A percentile compares a stretch with the other conserved stretches of the same genome.
Evolutionary conservation across 92 coral and sea anemone species (phyloP).

Genomic region (Phymanthus crucifer): DNA sequence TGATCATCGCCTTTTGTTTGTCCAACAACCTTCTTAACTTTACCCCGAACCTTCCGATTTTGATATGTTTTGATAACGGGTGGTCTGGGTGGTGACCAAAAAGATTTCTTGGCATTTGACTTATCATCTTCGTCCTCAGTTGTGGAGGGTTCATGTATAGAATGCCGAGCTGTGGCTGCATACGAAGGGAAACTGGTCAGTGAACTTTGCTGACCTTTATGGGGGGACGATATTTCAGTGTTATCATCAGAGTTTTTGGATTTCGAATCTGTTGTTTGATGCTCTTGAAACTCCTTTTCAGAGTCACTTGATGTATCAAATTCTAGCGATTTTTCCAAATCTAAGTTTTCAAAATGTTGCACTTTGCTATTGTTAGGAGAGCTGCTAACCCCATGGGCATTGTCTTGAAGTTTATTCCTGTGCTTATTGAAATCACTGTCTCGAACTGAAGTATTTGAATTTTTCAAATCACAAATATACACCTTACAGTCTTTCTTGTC

Average conservation of each 20-base stretch:
- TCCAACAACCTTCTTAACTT: neutral
- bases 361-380: neutral
- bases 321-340: constrained; percentile 7
- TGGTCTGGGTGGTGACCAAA: neutral
- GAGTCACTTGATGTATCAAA: neutral
- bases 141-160: neutral
- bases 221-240: neutral
- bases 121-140: neutral
- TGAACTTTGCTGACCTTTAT: neutral
- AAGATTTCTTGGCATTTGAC: neutral
- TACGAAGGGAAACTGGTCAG: neutral
- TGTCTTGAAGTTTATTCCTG: neutral
- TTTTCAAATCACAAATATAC: neutral
- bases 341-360: constrained; percentile 18
- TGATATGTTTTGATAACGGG: neutral
- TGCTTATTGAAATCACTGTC: neutral
- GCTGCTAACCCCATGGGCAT: neutral
- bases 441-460: neutral
- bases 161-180: neutral
- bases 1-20: neutral
- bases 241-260: neutral
- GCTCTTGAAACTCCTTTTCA: neutral
- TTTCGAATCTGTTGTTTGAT: neutral
- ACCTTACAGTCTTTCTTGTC: neutral
- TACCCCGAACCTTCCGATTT: neutral